These are phyloP conservation scores for Agriopis marginaria DNA, from an alignment of 2,888 invertebrate genomes.

Conservation along the genomic window DNA sequence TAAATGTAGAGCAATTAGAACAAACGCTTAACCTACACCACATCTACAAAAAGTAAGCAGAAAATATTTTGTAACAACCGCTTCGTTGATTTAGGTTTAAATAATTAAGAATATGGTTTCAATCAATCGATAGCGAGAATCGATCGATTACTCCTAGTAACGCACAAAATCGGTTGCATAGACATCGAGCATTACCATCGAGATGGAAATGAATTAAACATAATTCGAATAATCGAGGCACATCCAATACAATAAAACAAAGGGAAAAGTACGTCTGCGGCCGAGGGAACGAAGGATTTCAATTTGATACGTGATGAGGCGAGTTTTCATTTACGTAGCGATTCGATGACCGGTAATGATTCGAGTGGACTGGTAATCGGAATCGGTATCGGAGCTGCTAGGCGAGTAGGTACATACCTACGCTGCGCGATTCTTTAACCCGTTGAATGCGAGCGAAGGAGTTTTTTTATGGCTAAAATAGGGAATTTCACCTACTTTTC, in stretches of 20 bases:
- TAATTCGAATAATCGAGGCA: conserved; percentile 85
- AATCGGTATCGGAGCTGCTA: conserved; percentile 27
- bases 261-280: conserved; percentile 78
- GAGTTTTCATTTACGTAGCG: conserved; percentile 80
- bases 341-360: conserved; percentile 67
- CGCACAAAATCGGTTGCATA: conserved; percentile 56
- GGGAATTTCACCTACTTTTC: too few species aligned
- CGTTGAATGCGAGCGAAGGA: too few species aligned
- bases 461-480: too few species aligned
- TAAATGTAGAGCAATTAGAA: too few species aligned
- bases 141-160: conserved; percentile 53
- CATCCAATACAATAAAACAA: conserved; percentile 82
- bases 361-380: conserved; percentile 53
- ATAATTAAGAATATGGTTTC: background rate
- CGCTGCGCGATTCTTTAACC: background rate
- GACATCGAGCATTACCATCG: conserved; percentile 70
- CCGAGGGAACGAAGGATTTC: conserved; percentile 83
- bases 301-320: conserved; percentile 86
- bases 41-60: too few species aligned
- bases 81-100: background rate
- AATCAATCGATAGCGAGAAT: conserved; percentile 6
- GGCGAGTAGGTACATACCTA: background rate
- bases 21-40: too few species aligned
- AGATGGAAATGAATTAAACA: conserved; percentile 85
- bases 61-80: background rate